Evolutionary conservation across 2,113 vertebrate species (phyloP), one percentile per base, ranked within the genome.

Genomic region (Laticauda laticaudata): DNA sequence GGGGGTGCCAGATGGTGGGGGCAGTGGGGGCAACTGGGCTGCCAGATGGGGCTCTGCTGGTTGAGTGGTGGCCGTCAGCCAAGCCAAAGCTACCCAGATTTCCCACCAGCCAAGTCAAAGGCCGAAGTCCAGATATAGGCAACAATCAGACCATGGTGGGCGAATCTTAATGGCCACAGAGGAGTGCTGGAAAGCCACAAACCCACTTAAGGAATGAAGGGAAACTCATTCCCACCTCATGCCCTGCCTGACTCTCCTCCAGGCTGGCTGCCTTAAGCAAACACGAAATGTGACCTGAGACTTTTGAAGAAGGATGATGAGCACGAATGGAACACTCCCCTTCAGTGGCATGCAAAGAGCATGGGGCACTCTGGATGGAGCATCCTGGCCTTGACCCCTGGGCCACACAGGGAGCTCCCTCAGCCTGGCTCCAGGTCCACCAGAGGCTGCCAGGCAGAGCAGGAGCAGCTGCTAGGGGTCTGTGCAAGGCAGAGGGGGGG

Each of bases 341-440:
- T 8, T 43, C 75, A 9, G 34, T 39, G 75, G 34, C 7, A 3
- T 43, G 75, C 34, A 0, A 81, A 81, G 75, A 81, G 34, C 7
- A 6, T 0, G 3, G 3, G 34, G 3, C 3, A 1, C 18, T 43
- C 34, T 81, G 75, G 64, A 6, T 12, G 2, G 5, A 0, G 4
- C 29, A n/a, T 51, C 7, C 64, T 5, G 64, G 26, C 4, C 26
- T n/a, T n/a, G 26, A 14, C 11, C 64, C 64, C 12, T n/a, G 64
- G 75, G 39, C 34, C 75, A 39, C 1, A 34, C 75, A 39, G 34
- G 75, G 21, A 43, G 34, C 69, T 1, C 75, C 75, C 18, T 3
- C 34, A 20, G 75, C 75, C 75, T 81, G 15, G 15, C 18, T 39
- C n/a, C 34, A 20, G 15, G 15, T 8, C 69, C 69, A 81, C 3